Evolutionary conservation across 2,888 invertebrate species (phyloP).

Genomic region (Dyspetes luteomarginatus): DNA sequence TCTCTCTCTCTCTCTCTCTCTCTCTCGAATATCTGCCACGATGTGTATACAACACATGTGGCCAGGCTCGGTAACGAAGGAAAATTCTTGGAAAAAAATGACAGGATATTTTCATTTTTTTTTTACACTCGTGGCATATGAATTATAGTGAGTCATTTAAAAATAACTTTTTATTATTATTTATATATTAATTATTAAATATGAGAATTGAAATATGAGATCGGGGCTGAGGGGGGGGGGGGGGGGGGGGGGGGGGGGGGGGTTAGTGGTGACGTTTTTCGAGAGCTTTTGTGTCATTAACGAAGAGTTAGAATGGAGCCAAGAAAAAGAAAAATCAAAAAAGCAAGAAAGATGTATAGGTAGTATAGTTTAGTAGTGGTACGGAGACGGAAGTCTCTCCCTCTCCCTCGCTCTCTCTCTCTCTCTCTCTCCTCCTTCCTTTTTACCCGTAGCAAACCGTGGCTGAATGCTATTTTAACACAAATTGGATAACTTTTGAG

Average conservation of each 20-base stretch:
- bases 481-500: slow-evolving; percentile 83
- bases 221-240: too few relatives aligned
- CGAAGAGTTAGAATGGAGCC: neutral
- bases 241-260: neutral
- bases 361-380: slow-evolving; percentile 54
- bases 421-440: too few relatives aligned
- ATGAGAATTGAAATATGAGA: too few relatives aligned
- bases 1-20: too few relatives aligned
- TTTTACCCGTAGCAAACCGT: slow-evolving; percentile 68
- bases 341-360: slow-evolving; percentile 42
- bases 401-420: slow-evolving; percentile 8
- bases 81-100: neutral
- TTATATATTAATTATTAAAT: too few relatives aligned
- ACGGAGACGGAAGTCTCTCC: slow-evolving; percentile 55
- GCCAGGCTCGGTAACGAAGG: neutral
- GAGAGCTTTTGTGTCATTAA: neutral
- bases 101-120: too few relatives aligned
- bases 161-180: too few relatives aligned
- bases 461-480: slow-evolving; percentile 80
- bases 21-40: too few relatives aligned
- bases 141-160: too few relatives aligned
- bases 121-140: too few relatives aligned
- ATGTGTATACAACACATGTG: too few relatives aligned
- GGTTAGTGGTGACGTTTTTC: slow-evolving; percentile 1
- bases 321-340: slow-evolving; percentile 34